Conservation (phyloP, 2,797 vertebrate genomes). For the Rhynchotus rufescens region DNA sequence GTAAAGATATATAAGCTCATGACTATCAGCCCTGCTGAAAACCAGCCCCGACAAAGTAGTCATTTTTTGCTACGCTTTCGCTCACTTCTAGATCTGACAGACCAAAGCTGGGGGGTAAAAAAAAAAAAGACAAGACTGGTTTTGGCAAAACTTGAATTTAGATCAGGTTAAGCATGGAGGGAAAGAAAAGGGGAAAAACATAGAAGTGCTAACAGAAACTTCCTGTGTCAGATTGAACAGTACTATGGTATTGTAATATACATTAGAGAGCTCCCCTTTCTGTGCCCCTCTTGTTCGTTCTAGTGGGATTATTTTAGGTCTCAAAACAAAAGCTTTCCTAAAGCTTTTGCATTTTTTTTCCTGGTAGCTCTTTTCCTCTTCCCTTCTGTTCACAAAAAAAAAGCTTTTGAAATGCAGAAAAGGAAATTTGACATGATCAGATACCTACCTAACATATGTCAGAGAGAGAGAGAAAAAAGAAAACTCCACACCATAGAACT, state of each 20-base stretch:
- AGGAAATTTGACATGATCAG: background rate
- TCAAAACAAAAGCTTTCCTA: background rate
- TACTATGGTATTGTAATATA: background rate
- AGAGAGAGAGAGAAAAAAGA: background rate
- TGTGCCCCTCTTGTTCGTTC: background rate
- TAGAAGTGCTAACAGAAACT: background rate
- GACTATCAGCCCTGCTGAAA: fast-evolving
- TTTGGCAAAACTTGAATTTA: background rate
- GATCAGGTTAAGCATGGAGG: fast-evolving
- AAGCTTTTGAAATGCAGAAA: background rate
- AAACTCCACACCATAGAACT: background rate
- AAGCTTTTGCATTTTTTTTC: background rate
- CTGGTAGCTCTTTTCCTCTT: background rate
- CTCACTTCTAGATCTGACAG: fast-evolving
- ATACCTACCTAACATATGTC: background rate
- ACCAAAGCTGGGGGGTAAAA: background rate
- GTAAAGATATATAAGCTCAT: fast-evolving
- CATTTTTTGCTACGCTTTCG: background rate
- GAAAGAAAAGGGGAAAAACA: background rate
- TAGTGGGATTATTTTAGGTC: background rate
- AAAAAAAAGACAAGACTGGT: background rate
- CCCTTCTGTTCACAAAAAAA: background rate
- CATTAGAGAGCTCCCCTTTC: fast-evolving
- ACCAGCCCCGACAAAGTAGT: background rate
- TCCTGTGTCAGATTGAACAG: background rate